These are phyloP conservation scores for Pristionchus maxplancki DNA, from an alignment of 2,888 invertebrate genomes.

Conservation along the genomic window DNA sequence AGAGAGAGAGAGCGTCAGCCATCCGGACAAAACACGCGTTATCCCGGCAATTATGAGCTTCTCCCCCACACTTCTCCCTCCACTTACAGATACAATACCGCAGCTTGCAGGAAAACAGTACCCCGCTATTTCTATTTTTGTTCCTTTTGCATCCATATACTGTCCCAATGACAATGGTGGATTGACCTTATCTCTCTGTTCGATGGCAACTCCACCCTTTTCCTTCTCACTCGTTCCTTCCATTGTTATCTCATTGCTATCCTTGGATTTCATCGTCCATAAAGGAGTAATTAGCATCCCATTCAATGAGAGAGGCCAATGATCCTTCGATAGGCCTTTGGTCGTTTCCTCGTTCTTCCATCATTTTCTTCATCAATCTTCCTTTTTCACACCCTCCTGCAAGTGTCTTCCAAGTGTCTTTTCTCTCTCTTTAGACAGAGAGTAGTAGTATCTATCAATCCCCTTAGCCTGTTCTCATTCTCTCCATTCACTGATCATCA, in stretches of 20 bases:
- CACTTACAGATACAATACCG: neutral
- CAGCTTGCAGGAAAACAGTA: neutral
- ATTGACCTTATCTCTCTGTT: conserved; percentile 13
- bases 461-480: conserved; percentile 14
- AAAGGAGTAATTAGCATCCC: conserved; percentile 30
- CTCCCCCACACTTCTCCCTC: neutral
- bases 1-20: neutral
- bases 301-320: neutral
- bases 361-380: neutral
- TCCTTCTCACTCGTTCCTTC: neutral
- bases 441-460: conserved; percentile 27
- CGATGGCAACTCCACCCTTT: neutral
- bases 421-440: neutral
- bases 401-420: neutral
- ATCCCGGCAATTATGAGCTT: conserved; percentile 45
- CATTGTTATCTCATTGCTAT: conserved; percentile 36
- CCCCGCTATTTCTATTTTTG: neutral
- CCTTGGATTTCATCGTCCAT: conserved; percentile 37
- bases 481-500: conserved; percentile 23
- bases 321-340: neutral
- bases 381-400: neutral
- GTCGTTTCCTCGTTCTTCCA: neutral
- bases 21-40: neutral
- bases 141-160: too few species aligned
- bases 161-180: neutral